Percentiles rank a stretch among this genome's conserved stretches.
Evolutionary conservation across 2,888 invertebrate species (phyloP).

Genomic region (Andrena trimmerana): DNA sequence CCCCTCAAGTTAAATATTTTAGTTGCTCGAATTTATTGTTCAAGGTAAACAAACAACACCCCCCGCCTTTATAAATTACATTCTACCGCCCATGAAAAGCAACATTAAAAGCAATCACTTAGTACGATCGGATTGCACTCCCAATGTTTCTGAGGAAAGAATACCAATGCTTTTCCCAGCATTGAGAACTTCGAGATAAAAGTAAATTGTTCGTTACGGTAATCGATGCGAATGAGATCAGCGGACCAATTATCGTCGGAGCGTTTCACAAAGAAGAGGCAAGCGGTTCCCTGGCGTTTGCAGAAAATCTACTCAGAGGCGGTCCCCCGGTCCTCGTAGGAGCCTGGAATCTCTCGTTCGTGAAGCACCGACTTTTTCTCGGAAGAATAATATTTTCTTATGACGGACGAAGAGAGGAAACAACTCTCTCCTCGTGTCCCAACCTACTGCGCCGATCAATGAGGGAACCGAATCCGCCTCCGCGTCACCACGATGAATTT

Average conservation of each 20-base stretch:
- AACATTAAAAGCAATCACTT: background rate
- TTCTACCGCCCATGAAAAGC: background rate
- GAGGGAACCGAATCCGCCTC: conserved; percentile 67
- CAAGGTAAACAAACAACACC: too few relatives aligned
- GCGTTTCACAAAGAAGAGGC: conserved; percentile 20
- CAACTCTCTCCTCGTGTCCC: conserved; percentile 61
- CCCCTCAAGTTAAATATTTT: too few relatives aligned
- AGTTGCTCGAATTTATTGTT: too few relatives aligned
- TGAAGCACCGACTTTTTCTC: conserved; percentile 61
- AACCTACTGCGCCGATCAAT: conserved; percentile 67
- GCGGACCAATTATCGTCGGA: conserved; percentile 14
- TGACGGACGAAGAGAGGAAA: conserved; percentile 58
- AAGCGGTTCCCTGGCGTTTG: conserved; percentile 31
- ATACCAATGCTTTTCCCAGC: background rate
- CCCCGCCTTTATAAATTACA: too few relatives aligned
- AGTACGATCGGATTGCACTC: background rate
- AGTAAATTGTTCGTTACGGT: background rate
- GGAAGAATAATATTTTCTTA: conserved; percentile 75
- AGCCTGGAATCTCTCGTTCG: conserved; percentile 51
- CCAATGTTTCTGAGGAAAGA: background rate
- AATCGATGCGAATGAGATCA: conserved; percentile 3
- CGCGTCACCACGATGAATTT: conserved; percentile 74
- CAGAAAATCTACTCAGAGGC: conserved; percentile 41
- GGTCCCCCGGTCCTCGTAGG: conserved; percentile 1
- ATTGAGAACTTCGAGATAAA: background rate